Evolutionary conservation across 2,797 vertebrate genomes (phyloP), one percentile per base, ranked within the genome.

Genomic region (Champsocephalus esox): DNA sequence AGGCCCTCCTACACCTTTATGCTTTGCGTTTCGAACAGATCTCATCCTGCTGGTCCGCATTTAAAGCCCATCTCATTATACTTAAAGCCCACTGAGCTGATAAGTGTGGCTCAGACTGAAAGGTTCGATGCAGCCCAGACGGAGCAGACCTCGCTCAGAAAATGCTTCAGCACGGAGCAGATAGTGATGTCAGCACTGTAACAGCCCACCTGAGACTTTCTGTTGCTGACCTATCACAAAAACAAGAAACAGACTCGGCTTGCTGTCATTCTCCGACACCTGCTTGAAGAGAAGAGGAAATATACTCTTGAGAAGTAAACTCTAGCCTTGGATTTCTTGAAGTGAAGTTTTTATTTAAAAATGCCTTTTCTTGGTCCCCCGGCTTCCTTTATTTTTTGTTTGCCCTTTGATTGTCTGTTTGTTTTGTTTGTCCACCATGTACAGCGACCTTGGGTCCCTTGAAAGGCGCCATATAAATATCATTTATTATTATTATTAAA

Each of bases 221-320:
- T 56, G 68, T 16, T 70, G 72, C 77, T 81, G 85, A 85, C 74
- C 75, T 84, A 76, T 52, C 66, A 48, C 59, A 48, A 70, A 81
- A 57, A 49, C 9, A 58, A 45, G 43, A 38, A 51, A 67, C 75
- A 55, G 3, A 70, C 21, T 3, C 24, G 49, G 17, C 3, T 11
- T 58, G 61, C n/a, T 64, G 72, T 70, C 75, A 64, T 57, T 75
- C 41, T 64, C 14, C 66, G 50, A 66, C 48, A 54, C 66, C 73
- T 49, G 16, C 45, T 17, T 62, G 48, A 44, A 46, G 24, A 5
- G 73, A 50, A 58, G 54, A 74, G 70, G 2, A 79, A 77, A 82
- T n/a, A 32, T 9, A 54, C n/a, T 68, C 28, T 12, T 46, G 70
- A 64, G 66, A 74, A 19, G 28, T 5, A 2, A 64, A 66, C 67